Evolutionary conservation across 1,140 invertebrate species (phyloP).

Genomic region (Steinernema khuongi): DNA sequence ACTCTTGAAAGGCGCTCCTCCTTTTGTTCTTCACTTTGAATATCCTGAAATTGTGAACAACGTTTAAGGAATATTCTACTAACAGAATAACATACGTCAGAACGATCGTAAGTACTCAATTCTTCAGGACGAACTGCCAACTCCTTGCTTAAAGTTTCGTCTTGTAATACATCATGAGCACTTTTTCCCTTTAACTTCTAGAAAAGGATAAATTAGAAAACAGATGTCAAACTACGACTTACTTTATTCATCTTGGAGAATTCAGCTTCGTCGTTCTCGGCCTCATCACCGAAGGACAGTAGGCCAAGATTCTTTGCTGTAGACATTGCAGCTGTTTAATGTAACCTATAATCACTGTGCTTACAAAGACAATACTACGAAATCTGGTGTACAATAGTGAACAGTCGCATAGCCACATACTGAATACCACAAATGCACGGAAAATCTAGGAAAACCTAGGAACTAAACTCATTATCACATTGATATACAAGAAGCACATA

Average conservation of each 20-base stretch:
- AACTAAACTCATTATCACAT: too few species aligned
- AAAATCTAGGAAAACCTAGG: too few species aligned
- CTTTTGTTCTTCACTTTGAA: slow-evolving; percentile 8
- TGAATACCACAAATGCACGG: too few species aligned
- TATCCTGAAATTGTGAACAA: slow-evolving; percentile 21
- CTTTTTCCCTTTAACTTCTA: slow-evolving; percentile 61
- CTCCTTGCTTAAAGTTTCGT: slow-evolving; percentile 73
- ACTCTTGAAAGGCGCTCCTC: slow-evolving; percentile 39
- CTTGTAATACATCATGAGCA: slow-evolving; percentile 81
- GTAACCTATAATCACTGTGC: background rate
- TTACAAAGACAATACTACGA: too few species aligned
- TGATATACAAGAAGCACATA: too few species aligned
- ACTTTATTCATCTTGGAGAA: slow-evolving; percentile 67
- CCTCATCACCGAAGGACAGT: slow-evolving; percentile 92
- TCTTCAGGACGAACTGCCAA: slow-evolving; percentile 47
- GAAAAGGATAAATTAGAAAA: slow-evolving; percentile 40
- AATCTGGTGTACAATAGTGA: too few species aligned
- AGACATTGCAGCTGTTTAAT: too few species aligned
- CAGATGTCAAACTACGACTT: slow-evolving; percentile 39
- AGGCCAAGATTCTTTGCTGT: slow-evolving; percentile 78
- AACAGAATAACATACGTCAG: background rate
- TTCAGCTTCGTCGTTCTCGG: slow-evolving; percentile 90
- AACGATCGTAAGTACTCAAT: slow-evolving; percentile 37
- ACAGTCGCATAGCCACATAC: too few species aligned
- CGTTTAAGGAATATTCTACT: slow-evolving; percentile 15